Evolutionary conservation across 2,888 invertebrate species (phyloP), one percentile per base, ranked within the genome.

Genomic region (Meliscaeva auricollis): DNA sequence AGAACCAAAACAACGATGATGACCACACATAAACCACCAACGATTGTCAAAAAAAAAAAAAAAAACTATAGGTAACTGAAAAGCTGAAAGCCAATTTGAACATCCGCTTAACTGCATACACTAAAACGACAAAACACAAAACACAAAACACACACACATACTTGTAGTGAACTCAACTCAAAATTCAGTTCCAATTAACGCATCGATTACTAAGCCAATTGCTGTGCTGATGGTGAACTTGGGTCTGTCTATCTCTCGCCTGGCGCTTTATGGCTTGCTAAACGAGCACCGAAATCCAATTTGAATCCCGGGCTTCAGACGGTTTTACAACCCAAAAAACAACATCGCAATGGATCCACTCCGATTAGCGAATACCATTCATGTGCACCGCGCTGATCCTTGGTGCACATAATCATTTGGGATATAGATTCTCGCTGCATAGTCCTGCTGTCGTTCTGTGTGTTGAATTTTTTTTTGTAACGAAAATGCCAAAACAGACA

Each of bases 101-200:
- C 52, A 68, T 80, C 60, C 72, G 66, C 75, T 72, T 69, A 68
- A 56, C 66, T 75, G 79, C 78, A 74, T 30, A 50, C 13, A 9
- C 8, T 11, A 9, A 2, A 6, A 58, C 35, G 11, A 9, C 17
- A n/a, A 44, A 62, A 15, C 3, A 15, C 22, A 60, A 7, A 2
- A 44, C 9, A 41, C 41, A 62, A n/a, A 8, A 30, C 6, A 20
- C 7, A 11, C n/a, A 7, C n/a, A n/a, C 4, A n/a, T n/a, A 20
- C 3, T n/a, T n/a, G n/a, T n/a, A n/a, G n/a, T n/a, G 20, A 17
- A 20, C 9, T 35, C 2, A 58, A 35, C 46, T 20, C 22, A 48
- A 38, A 50, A 75, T 84, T 84, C 84, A 73, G 60, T 80, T 76
- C 84, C 84, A 84, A 84, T 84, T 84, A 84, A 84, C 80, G 84